Conservation (phyloP, 2,888 invertebrate species). For the Aporophyla nigra region DNA sequence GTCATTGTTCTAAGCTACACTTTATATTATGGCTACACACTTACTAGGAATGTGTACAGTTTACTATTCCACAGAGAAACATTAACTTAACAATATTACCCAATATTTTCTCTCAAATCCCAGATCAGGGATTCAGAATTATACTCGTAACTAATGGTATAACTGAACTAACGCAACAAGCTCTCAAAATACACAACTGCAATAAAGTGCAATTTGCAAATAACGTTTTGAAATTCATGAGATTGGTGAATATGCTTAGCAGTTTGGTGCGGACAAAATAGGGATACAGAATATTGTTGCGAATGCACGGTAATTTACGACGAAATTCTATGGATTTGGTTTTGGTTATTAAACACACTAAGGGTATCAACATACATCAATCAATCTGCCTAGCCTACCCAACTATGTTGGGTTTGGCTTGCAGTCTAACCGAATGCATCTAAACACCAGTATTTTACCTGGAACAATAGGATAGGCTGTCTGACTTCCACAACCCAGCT, state of each 20-base stretch:
- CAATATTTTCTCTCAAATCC: constrained; percentile 27
- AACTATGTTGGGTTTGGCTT: neutral
- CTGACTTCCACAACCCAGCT: too few relatives aligned
- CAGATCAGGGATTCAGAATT: constrained; percentile 35
- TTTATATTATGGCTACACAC: too few relatives aligned
- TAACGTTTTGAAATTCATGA: constrained; percentile 46
- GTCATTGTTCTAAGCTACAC: neutral
- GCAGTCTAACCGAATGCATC: neutral
- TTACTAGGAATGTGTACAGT: constrained; percentile 12
- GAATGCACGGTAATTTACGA: neutral
- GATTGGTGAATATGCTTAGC: constrained; percentile 6
- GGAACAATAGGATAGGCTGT: too few relatives aligned
- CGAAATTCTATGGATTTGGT: neutral
- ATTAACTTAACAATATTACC: constrained; percentile 16
- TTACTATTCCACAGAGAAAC: constrained; percentile 14
- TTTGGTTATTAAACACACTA: neutral
- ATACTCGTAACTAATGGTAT: constrained; percentile 26
- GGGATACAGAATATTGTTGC: neutral
- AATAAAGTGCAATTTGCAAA: constrained; percentile 55
- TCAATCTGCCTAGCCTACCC: neutral
- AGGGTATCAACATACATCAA: neutral
- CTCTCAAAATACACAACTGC: constrained; percentile 24
- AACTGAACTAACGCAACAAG: constrained; percentile 17
- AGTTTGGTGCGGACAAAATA: neutral
- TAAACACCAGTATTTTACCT: neutral